A percentile compares a stretch with the other conserved stretches of the same genome.
Evolutionary conservation across 2,888 invertebrate species (phyloP).

Genomic region (Fissipunctia ypsillon): DNA sequence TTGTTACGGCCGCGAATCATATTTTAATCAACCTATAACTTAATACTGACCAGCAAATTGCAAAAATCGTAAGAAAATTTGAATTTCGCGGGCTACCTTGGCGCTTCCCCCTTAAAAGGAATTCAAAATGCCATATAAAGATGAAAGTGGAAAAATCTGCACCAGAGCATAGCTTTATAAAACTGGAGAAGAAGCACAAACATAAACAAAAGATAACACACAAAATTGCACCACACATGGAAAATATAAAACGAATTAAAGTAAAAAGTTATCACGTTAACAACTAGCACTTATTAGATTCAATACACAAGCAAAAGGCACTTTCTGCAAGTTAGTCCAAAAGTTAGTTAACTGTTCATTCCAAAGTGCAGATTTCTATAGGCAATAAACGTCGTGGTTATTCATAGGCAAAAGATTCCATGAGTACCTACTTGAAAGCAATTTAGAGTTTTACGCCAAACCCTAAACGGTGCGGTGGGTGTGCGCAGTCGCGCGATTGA

Average conservation of each 20-base stretch:
- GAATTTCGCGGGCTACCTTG: too few species aligned
- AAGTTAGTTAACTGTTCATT: background rate
- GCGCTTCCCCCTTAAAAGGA: too few species aligned
- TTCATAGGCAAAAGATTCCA: constrained; percentile 13
- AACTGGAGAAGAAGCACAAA: background rate
- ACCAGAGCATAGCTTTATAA: background rate
- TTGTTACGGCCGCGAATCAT: too few species aligned
- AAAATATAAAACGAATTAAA: background rate
- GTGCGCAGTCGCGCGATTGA: constrained; percentile 48
- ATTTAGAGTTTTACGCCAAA: constrained; percentile 43
- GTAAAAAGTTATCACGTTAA: background rate
- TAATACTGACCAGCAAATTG: too few species aligned
- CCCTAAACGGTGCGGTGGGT: constrained; percentile 53
- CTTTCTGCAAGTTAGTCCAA: background rate
- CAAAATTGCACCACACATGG: background rate
- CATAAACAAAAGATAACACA: background rate
- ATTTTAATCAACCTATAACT: too few species aligned
- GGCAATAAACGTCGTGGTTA: background rate
- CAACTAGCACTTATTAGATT: background rate
- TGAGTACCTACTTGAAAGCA: constrained; percentile 31
- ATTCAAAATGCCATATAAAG: background rate
- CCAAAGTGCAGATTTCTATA: background rate
- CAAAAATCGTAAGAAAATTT: too few species aligned
- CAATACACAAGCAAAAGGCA: background rate
- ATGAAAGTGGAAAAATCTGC: too few species aligned